Evolutionary conservation across 2,113 vertebrate genomes (phyloP).

Genomic region (Falcunculus frontatus): DNA sequence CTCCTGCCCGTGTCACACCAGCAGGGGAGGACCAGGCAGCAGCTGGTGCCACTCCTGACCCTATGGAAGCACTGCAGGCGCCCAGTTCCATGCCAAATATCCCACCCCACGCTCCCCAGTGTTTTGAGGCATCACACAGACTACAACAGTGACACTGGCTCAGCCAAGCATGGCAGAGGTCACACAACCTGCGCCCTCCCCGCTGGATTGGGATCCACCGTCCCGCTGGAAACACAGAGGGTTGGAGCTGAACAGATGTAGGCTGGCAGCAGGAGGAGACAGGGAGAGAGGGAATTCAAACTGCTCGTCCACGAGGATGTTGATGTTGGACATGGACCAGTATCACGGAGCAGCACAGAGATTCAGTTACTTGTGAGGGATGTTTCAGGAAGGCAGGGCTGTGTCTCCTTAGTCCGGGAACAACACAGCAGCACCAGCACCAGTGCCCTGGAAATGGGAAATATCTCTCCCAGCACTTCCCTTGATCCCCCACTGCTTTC

Average conservation of each 20-base stretch:
- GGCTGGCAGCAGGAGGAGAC: not conserved
- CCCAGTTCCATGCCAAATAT: not conserved
- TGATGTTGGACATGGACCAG: not conserved
- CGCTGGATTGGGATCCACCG: accelerated
- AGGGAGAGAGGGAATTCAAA: not conserved
- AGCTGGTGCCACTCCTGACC: not conserved
- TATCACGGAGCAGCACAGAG: not conserved
- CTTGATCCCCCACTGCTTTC: not conserved
- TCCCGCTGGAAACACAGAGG: not conserved
- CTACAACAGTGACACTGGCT: accelerated
- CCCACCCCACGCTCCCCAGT: accelerated
- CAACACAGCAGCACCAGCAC: not conserved
- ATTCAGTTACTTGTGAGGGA: not conserved
- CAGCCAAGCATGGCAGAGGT: too few relatives aligned
- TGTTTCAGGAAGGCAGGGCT: not conserved
- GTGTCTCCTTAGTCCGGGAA: not conserved
- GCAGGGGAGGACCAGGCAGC: not conserved
- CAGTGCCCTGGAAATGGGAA: not conserved
- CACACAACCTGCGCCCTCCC: not conserved
- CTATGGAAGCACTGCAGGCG: accelerated
- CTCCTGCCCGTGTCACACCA: not conserved
- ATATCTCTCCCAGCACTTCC: not conserved
- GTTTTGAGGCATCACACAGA: not conserved
- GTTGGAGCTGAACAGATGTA: not conserved
- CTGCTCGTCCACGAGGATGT: not conserved